Conservation (phyloP, 1,140 invertebrate species). For the Scaptomyza montana region DNA sequence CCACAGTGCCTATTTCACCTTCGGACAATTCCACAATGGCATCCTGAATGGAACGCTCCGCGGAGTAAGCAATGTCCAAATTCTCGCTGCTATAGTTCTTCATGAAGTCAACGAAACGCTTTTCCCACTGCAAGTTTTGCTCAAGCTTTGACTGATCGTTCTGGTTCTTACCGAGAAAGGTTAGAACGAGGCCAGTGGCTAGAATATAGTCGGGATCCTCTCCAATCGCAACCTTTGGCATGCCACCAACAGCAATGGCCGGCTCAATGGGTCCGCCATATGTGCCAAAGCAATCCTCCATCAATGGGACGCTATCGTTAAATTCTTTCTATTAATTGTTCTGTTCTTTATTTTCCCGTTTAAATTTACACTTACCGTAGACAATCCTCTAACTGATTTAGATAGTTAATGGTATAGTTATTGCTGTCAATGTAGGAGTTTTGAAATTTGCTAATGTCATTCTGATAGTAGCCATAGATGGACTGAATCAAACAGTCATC, state of each 20-base stretch:
- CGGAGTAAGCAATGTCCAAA: conserved; percentile 90
- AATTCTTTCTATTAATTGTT: too few species aligned
- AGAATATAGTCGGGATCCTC: conserved; percentile 84
- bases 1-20: conserved; percentile 91
- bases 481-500: conserved; percentile 92
- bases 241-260: conserved; percentile 91
- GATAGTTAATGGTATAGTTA: conserved; percentile 82
- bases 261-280: conserved; percentile 95
- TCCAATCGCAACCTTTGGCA: conserved; percentile 72
- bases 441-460: conserved; percentile 85
- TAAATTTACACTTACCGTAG: conserved; percentile 74
- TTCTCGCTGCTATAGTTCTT: conserved; percentile 88
- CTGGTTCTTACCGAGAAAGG: conserved; percentile 90
- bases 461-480: conserved; percentile 91
- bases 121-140: conserved; percentile 91
- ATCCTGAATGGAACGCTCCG: conserved; percentile 95
- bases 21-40: conserved; percentile 92
- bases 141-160: conserved; percentile 85
- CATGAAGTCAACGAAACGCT: conserved; percentile 91
- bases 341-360: too few species aligned
- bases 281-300: conserved; percentile 88
- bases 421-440: conserved; percentile 59
- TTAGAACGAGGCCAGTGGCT: conserved; percentile 89
- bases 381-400: conserved; percentile 85
- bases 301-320: conserved; percentile 85